Base-by-base conservation (phyloP, 2,888 invertebrate species). In the Alloplasta piceator region DNA sequence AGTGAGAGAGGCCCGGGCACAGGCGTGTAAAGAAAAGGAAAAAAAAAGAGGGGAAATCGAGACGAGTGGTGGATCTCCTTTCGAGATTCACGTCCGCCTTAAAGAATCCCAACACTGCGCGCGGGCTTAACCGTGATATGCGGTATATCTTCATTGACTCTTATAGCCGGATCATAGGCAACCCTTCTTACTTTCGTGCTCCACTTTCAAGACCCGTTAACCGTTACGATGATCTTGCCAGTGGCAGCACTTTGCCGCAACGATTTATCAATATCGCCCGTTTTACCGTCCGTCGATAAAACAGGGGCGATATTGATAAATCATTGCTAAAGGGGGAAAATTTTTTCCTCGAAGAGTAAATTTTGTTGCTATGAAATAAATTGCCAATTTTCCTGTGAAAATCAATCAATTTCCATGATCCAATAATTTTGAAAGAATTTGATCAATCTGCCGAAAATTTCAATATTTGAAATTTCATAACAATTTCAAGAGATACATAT, bases 141-240 rank as follows among this genome's bases (percentile, higher is more conserved):
- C 48, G 26, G 64, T 61, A 52, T 71, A 16, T 78, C 73, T 55
- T 60, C 52, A 14, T 3, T 52, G 55, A 58, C 55, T 64, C 61
- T 63, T 46, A 43, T 71, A 58, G 61, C 67, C 75, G 50, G 60
- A 50, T 66, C 41, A 71, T 71, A 72, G 75, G 74, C 82, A 78
- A 82, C 78, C 82, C 78, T 82, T 71, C 67, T 71, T 75, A 72
- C 75, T 78, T 67, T 78, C 78, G 61, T 78, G 78, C 50, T 78
- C 82, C 71, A 82, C 82, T 82, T 82, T 67, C 39, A 56, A 70
- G 78, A 82, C 82, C 78, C 41, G 82, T 82, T 78, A 68, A 81
- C 82, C 82, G 82, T 82, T 82, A 82, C 67, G 46, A 36, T 50
- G 61, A 26, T 58, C 50, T 50, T 36, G 10, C 41, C 7, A 50